Evolutionary conservation across 2,888 invertebrate species (phyloP).

Genomic region (Neoaliturus tenellus): DNA sequence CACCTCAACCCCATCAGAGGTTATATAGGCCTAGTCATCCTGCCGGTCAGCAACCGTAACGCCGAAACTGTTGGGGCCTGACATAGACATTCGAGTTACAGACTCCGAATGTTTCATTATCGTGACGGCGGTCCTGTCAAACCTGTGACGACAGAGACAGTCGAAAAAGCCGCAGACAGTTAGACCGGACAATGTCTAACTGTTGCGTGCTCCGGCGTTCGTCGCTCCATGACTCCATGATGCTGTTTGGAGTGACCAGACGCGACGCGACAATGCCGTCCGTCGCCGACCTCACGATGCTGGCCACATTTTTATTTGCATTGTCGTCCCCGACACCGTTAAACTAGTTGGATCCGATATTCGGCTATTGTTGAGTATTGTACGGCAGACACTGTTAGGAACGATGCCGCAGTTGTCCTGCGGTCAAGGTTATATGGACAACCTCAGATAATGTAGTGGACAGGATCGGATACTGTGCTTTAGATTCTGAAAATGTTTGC

Average conservation of each 20-base stretch:
- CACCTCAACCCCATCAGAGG: too few relatives aligned
- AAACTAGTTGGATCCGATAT: neutral
- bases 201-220: neutral
- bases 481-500: too few relatives aligned
- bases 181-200: constrained; percentile 39
- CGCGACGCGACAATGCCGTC: constrained; percentile 21
- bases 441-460: too few relatives aligned
- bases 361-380: too few relatives aligned
- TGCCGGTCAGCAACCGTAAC: too few relatives aligned
- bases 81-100: neutral
- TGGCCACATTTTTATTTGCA: constrained; percentile 29
- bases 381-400: too few relatives aligned
- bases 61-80: too few relatives aligned
- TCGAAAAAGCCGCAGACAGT: constrained; percentile 17
- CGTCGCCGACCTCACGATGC: constrained; percentile 14
- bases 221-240: too few relatives aligned
- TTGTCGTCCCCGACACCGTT: neutral
- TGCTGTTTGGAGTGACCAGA: constrained; percentile 20
- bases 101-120: neutral
- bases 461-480: too few relatives aligned
- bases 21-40: too few relatives aligned
- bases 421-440: too few relatives aligned
- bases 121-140: neutral
- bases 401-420: too few relatives aligned
- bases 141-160: neutral